Evolutionary conservation across 2,797 vertebrate genomes (phyloP).

Genomic region (Girardinus metallicus): DNA sequence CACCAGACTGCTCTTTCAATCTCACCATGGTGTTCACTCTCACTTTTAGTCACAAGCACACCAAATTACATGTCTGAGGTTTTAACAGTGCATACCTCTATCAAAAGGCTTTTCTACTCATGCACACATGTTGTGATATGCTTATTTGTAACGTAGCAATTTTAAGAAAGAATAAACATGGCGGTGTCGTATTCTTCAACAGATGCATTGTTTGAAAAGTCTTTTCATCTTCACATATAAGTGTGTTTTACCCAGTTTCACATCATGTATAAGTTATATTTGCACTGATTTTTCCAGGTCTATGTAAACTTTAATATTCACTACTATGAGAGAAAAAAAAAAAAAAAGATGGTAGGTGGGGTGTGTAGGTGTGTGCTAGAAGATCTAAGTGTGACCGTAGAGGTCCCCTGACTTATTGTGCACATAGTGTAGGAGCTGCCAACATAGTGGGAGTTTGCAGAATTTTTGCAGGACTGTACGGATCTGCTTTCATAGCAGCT

Average conservation of each 20-base stretch:
- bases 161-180: background rate
- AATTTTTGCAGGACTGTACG: slow-evolving; percentile 4
- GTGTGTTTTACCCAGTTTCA: slow-evolving; percentile 19
- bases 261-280: slow-evolving; percentile 59
- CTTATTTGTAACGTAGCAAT: background rate
- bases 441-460: slow-evolving; percentile 15
- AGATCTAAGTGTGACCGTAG: slow-evolving; percentile 27
- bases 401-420: slow-evolving; percentile 9
- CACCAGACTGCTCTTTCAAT: background rate
- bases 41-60: background rate
- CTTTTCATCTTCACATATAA: background rate
- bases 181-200: background rate
- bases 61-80: background rate
- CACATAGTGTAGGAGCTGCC: slow-evolving; percentile 7
- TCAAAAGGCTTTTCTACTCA: background rate
- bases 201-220: background rate
- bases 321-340: slow-evolving; percentile 13
- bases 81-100: background rate
- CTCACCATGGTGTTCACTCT: background rate
- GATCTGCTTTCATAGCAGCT: slow-evolving; percentile 1
- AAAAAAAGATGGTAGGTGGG: slow-evolving; percentile 4
- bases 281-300: slow-evolving; percentile 37
- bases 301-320: slow-evolving; percentile 33
- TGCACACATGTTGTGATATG: background rate
- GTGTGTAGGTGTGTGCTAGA: slow-evolving; percentile 10